These are phyloP conservation scores for Ctenodactylus gundi DNA, from an alignment of 2,113 vertebrate species.

Conservation along the genomic window DNA sequence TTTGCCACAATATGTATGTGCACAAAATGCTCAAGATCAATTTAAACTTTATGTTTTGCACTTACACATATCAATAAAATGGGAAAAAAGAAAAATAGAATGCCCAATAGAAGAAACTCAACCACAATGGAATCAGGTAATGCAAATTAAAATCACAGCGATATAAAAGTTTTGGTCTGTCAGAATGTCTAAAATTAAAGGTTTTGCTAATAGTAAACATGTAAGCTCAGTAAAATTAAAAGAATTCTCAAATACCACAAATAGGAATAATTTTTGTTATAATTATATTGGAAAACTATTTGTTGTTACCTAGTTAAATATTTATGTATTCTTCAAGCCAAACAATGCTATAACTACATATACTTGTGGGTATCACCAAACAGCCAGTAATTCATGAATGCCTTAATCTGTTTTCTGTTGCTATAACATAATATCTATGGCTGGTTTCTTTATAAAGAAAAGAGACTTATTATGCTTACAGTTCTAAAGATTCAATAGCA, in stretches of 20 bases:
- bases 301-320: neutral
- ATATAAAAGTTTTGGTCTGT: neutral
- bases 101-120: neutral
- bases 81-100: neutral
- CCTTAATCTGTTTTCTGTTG: neutral
- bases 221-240: neutral
- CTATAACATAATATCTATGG: neutral
- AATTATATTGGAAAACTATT: conserved; percentile 12
- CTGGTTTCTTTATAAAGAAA: neutral
- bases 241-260: neutral
- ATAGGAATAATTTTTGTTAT: neutral
- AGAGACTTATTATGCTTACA: neutral
- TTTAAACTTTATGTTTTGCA: no score
- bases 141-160: neutral
- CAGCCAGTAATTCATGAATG: neutral
- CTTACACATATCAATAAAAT: no score
- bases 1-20: no score
- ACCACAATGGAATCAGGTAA: neutral
- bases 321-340: neutral
- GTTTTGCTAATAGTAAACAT: neutral
- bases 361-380: conserved; percentile 8
- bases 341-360: conserved; percentile 2
- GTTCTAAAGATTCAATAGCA: neutral
- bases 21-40: no score
- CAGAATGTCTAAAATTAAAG: neutral